A percentile compares a stretch with the other conserved stretches of the same genome.
phyloP scores from a whole-genome alignment of 2,888 invertebrate genomes.

The Zhengitettix transpicula region DNA sequence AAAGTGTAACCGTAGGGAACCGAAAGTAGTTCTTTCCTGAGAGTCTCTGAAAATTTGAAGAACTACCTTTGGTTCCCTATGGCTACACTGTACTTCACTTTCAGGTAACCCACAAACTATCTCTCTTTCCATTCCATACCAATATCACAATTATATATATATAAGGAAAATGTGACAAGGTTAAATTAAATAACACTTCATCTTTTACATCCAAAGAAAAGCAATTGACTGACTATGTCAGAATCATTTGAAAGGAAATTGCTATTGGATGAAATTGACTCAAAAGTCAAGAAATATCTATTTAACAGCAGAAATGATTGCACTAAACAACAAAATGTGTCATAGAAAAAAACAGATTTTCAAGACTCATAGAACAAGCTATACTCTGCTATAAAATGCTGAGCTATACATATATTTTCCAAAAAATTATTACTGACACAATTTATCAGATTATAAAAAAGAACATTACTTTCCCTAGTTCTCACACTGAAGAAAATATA shows the following conservation, averaged over 20 bases:
- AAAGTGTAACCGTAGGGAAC: too few relatives aligned
- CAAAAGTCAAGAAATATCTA: constrained; percentile 18
- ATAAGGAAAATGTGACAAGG: too few relatives aligned
- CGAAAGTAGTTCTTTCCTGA: too few relatives aligned
- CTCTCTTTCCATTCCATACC: too few relatives aligned
- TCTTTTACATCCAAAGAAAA: constrained; percentile 2
- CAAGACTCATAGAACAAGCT: constrained; percentile 16
- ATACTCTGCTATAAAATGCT: constrained; percentile 16
- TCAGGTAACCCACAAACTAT: too few relatives aligned
- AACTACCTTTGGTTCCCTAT: too few relatives aligned
- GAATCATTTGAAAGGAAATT: constrained; percentile 14
- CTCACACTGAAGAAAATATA: constrained; percentile 12
- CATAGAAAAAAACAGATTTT: constrained; percentile 18
- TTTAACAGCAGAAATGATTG: constrained; percentile 21
- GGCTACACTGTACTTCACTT: too few relatives aligned
- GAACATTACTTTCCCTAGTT: constrained; percentile 12
- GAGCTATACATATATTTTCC: constrained; percentile 13
- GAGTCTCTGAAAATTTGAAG: too few relatives aligned
- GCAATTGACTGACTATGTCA: constrained; percentile 10
- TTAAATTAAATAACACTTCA: too few relatives aligned
- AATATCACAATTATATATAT: too few relatives aligned
- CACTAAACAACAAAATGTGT: constrained; percentile 18
- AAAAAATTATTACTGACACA: constrained; percentile 13
- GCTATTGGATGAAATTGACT: constrained; percentile 16
- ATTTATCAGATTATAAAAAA: too few relatives aligned